phyloP scores from a whole-genome alignment of 2,797 vertebrate species.

The Psittacula derbiana region DNA sequence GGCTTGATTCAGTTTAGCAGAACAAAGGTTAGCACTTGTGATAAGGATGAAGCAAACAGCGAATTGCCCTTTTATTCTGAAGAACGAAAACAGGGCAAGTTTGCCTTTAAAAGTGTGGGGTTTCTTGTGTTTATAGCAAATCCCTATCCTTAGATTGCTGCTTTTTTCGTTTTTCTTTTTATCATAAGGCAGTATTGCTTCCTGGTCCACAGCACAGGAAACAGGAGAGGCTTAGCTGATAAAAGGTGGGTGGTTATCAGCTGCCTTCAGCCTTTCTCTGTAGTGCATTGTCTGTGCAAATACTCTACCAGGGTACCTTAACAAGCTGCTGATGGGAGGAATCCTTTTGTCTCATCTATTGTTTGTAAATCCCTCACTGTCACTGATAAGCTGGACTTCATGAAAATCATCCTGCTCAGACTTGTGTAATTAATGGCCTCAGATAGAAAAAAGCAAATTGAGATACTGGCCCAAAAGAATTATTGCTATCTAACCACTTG shows the following conservation, averaged over 20 bases:
- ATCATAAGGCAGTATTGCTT: neutral
- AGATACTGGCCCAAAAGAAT: neutral
- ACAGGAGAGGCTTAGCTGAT: neutral
- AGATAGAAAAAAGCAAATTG: neutral
- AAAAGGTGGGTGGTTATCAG: neutral
- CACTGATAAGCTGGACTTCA: neutral
- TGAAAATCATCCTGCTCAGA: neutral
- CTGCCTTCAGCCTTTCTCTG: neutral
- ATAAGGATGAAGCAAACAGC: neutral
- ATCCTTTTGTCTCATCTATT: neutral
- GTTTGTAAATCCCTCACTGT: neutral
- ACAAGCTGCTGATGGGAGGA: neutral
- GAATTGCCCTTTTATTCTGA: neutral
- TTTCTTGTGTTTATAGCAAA: neutral
- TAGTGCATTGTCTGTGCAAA: neutral
- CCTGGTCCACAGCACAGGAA: neutral
- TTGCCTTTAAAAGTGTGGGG: neutral
- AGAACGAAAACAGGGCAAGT: neutral
- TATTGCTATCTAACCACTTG: neutral
- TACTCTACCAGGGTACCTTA: neutral
- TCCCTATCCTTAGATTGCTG: neutral
- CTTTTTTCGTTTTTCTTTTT: neutral
- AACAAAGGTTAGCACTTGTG: neutral
- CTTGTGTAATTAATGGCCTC: neutral
- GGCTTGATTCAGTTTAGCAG: neutral